Conservation (phyloP, 2,888 invertebrate genomes). For the Micoletzkya japonica region DNA sequence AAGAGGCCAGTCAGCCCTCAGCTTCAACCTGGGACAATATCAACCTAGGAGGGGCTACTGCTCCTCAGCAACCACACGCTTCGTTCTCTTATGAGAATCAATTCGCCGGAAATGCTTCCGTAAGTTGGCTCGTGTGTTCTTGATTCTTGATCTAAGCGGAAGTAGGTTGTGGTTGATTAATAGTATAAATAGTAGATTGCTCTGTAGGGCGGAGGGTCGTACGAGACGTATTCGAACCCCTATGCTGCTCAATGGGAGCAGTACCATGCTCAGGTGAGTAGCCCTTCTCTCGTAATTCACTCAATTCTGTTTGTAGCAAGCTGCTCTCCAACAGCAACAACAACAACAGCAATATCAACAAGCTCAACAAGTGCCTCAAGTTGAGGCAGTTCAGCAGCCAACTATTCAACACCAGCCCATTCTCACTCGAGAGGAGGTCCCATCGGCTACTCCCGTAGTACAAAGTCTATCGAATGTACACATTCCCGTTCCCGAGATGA, state of each 20-base stretch:
- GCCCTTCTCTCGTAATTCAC: neutral
- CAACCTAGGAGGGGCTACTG: slow-evolving; percentile 36
- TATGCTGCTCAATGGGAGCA: slow-evolving; percentile 22
- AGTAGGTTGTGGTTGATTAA: no score
- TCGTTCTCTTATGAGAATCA: slow-evolving; percentile 13
- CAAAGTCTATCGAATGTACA: slow-evolving; percentile 25
- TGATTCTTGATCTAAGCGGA: no score
- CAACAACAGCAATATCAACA: no score
- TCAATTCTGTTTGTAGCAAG: slow-evolving; percentile 8
- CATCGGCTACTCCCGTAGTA: slow-evolving; percentile 1
- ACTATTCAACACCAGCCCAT: slow-evolving; percentile 22
- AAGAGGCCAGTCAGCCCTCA: slow-evolving; percentile 11
- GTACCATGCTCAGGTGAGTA: slow-evolving; percentile 20
- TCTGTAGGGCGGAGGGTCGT: neutral
- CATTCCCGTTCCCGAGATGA: neutral
- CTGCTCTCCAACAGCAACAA: slow-evolving; percentile 15
- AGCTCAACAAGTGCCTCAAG: neutral
- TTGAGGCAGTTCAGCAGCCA: neutral
- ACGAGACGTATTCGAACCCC: slow-evolving; percentile 9
- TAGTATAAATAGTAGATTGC: no score
- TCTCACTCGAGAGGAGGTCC: slow-evolving; percentile 1
- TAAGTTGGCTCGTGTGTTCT: no score
- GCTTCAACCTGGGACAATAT: slow-evolving; percentile 37
- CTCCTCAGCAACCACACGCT: slow-evolving; percentile 31
- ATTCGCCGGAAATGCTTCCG: neutral